These are phyloP conservation scores for Zootoca vivipara DNA, from an alignment of 2,113 vertebrate species.

Conservation along the genomic window DNA sequence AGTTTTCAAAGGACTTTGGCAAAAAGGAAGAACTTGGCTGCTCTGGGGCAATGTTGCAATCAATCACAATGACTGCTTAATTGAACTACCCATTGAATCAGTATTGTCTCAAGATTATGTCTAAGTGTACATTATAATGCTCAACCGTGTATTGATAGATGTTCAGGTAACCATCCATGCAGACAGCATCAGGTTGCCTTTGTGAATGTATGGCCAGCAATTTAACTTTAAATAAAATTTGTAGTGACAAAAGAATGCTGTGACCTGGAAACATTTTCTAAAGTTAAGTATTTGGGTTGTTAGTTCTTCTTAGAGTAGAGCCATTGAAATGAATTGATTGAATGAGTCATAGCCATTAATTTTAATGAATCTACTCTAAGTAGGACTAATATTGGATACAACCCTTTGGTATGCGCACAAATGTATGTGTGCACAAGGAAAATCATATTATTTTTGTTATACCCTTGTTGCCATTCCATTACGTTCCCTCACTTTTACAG, in stretches of 20 bases:
- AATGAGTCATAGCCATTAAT: no score
- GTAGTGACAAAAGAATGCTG: neutral
- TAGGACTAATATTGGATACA: neutral
- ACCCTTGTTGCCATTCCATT: neutral
- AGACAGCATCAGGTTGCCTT: neutral
- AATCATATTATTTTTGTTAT: neutral
- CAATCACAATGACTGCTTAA: neutral
- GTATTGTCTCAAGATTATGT: neutral
- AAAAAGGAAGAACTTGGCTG: neutral
- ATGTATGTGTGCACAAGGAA: neutral
- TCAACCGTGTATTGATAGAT: neutral
- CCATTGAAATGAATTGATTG: no score
- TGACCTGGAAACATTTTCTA: neutral
- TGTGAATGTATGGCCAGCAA: neutral
- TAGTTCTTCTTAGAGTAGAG: no score
- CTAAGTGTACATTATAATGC: neutral
- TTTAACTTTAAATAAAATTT: neutral
- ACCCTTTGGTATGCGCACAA: neutral
- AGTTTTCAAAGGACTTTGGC: neutral
- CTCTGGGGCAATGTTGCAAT: neutral
- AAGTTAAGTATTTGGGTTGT: neutral
- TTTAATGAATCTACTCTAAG: no score
- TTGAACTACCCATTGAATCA: neutral
- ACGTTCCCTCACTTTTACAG: neutral
- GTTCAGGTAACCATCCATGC: neutral